Base-by-base conservation (phyloP, 2,888 invertebrate genomes). In the Prenolepis imparis region DNA sequence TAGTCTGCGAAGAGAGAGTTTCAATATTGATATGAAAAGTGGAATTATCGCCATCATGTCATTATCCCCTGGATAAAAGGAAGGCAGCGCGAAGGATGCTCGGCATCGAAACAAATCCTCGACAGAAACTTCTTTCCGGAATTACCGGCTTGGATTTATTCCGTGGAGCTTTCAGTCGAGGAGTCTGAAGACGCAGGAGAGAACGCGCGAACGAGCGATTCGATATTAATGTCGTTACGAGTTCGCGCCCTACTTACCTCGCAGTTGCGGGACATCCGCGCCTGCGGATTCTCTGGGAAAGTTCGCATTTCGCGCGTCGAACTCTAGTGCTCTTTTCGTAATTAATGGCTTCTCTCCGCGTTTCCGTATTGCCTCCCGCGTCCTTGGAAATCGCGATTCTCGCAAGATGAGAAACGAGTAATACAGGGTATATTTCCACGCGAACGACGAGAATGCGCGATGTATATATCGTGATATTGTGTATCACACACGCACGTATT, bases 161-260 rank as follows among this genome's bases (percentile, higher is more conserved):
- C 83, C 59, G 41, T 24, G 67, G 84, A 80, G 87, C 87, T 89
- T 89, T 87, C 85, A 88, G 67, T 72, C 67, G 74, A 82, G 59
- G 66, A 72, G 90, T 87, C 81, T 86, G 67, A 28, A 28, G 3
- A 28, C 82, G 83, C 68, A 78, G 83, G 80, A 85, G 78, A 78
- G 84, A 84, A 84, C 83, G 70, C 70, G 89, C 28, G 5, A 90
- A 85, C 89, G 84, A 88, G 84, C 87, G 86, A 90, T 90, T 91
- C 88, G 86, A 90, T 90, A 90, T 90, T 91, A 91, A 90, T 91
- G 86, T 82, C 90, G 84, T 88, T 90, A 91, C 86, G 82, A 89
- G 88, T 90, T 90, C 85, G 82, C 88, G 86, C 85, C 89, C 90
- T 88, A 88, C 86, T 85, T 83, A 83, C 81, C 83, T 81, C 85